A percentile compares a stretch with the other conserved stretches of the same genome.
Conservation (phyloP, 2,888 invertebrate species). For the Timema podura region DNA sequence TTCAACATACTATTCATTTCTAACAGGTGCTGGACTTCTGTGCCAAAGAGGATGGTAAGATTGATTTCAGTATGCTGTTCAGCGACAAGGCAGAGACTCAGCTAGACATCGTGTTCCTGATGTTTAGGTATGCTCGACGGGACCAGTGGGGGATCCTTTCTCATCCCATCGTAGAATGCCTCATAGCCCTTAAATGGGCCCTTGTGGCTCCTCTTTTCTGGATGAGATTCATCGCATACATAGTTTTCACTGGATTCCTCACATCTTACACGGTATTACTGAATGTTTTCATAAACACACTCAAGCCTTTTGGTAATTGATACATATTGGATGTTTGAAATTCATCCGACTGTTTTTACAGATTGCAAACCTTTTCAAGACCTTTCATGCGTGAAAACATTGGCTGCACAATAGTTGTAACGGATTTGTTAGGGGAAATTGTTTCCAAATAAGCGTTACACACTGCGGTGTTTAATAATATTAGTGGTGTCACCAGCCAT, state of each 20-base stretch:
- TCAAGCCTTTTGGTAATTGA: no score
- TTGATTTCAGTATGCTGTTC: not conserved
- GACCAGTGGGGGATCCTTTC: not conserved
- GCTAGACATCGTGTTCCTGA: conserved; percentile 5
- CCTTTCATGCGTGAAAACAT: no score
- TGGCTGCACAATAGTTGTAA: no score
- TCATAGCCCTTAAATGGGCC: conserved; percentile 8
- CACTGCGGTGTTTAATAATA: no score
- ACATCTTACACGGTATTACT: not conserved
- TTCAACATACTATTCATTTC: not conserved
- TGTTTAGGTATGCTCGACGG: conserved; percentile 1
- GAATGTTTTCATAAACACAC: no score
- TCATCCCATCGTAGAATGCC: conserved; percentile 13
- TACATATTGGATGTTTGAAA: no score
- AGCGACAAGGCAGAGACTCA: not conserved
- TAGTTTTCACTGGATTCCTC: conserved; percentile 2
- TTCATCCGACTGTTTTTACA: no score
- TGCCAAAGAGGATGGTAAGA: not conserved
- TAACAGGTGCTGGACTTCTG: conserved; percentile 11
- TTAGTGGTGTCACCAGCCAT: no score
- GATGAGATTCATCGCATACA: conserved; percentile 2
- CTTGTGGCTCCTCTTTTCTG: conserved; percentile 11
- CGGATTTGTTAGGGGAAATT: no score
- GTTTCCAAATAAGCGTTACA: no score
- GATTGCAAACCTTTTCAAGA: no score